Evolutionary conservation across 2,113 vertebrate genomes (phyloP), one percentile per base, ranked within the genome.

Genomic region (Oreochromis aureus): DNA sequence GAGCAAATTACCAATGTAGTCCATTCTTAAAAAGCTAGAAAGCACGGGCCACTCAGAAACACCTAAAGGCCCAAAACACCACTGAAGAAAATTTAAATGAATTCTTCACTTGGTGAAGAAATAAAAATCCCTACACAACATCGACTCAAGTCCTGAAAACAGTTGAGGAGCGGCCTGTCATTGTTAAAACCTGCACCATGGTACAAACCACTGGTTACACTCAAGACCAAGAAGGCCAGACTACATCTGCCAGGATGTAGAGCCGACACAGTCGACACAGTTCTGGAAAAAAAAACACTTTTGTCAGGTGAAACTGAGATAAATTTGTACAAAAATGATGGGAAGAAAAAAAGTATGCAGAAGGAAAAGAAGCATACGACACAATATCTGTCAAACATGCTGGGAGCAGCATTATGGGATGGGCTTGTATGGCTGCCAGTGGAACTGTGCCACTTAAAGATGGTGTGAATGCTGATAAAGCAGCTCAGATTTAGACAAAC

Each of bases 321-420:
- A 19, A n/a, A 36, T 36, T 19, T 2, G 34, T 39, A 66, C 0
- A 66, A 66, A 34, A 39, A 66, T 1, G 3, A n/a, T 0, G 11
- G 61, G 1, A 66, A 39, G 61, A 39, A 19, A 66, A 66, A 66
- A 0, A 63, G 19, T 66, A 66, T 22, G 6, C 32, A 66, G 61
- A 66, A 66, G 61, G 34, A 66, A 63, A 5, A 12, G 32, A 36
- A 63, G 32, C 18, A 12, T 24, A 55, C 54, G 27, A 27, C 6
- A 0, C 54, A 36, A 36, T 36, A n/a, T 63, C 10, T 36, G 59
- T 5, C 6, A 63, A 36, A 63, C 59, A 63, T 63, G 59, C 59
- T 36, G 59, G 32, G 36, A 63, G 59, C 59, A 36, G 32, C 59
- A 36, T 36, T 66, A 66, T 3, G 48, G 46, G 46, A 48, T 16